Conservation (phyloP, 2,113 vertebrate species). For the Neodontobutis hainanensis region DNA sequence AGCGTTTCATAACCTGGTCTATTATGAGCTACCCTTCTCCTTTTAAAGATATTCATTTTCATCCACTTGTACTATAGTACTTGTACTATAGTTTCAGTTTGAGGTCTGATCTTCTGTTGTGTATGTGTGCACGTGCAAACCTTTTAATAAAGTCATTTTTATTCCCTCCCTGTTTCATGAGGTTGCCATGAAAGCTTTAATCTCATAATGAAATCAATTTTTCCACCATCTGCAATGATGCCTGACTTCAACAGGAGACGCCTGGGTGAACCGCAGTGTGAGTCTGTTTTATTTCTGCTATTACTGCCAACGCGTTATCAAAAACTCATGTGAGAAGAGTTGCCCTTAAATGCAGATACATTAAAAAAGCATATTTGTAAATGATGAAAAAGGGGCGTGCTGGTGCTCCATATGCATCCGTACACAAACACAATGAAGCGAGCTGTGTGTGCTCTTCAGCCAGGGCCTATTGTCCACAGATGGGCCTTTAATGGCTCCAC, state of each 20-base stretch:
- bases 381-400: constrained; percentile 56
- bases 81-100: constrained; percentile 8
- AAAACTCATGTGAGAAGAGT: constrained; percentile 6
- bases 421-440: constrained; percentile 61
- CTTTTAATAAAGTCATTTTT: constrained; percentile 56
- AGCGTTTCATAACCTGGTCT: too few species aligned
- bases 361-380: constrained; percentile 31
- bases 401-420: constrained; percentile 58
- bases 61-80: too few species aligned
- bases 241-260: constrained; percentile 14
- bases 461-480: constrained; percentile 79
- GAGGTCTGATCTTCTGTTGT: constrained; percentile 52
- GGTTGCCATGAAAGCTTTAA: constrained; percentile 10
- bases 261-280: constrained; percentile 2
- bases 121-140: constrained; percentile 50
- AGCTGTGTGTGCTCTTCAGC: constrained; percentile 68
- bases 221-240: constrained; percentile 20
- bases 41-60: too few species aligned
- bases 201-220: constrained; percentile 9
- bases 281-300: constrained; percentile 24
- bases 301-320: constrained; percentile 10
- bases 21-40: too few species aligned
- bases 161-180: constrained; percentile 24
- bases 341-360: constrained; percentile 19
- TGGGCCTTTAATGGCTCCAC: constrained; percentile 75